These are phyloP conservation scores for Pristionchus arcanus DNA, from an alignment of 2,888 invertebrate genomes.

Conservation along the genomic window DNA sequence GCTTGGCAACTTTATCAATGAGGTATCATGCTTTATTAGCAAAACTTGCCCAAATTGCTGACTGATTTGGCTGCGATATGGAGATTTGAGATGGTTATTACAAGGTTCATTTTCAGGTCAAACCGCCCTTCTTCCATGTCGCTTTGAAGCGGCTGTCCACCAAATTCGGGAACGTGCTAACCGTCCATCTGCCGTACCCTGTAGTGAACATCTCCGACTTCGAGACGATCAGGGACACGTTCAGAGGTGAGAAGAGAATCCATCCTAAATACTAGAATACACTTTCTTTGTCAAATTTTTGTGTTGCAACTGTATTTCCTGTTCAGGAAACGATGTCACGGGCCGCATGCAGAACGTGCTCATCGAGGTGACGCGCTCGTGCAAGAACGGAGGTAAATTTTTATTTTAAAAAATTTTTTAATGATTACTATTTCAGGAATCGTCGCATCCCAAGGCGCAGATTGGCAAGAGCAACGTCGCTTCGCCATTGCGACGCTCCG, in stretches of 20 bases:
- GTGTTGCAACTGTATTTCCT: not conserved
- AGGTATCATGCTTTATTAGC: not conserved
- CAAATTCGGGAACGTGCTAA: not conserved
- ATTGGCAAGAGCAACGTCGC: constrained; percentile 25
- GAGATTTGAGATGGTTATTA: not conserved
- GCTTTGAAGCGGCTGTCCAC: not conserved
- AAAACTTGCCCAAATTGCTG: not conserved
- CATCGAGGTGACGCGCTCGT: not conserved
- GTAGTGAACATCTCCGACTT: constrained; percentile 33
- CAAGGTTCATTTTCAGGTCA: not conserved
- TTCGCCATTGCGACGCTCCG: constrained; percentile 31
- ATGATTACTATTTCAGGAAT: not conserved
- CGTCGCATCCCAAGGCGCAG: not conserved
- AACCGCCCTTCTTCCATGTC: not conserved
- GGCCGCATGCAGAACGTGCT: not conserved
- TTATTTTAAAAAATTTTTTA: not conserved
- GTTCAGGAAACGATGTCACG: not conserved
- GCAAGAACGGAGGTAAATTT: constrained; percentile 4
- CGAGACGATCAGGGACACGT: constrained; percentile 14
- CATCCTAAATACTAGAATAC: too few relatives aligned
- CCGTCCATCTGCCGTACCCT: constrained; percentile 18
- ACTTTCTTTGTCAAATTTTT: not conserved
- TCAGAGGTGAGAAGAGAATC: not conserved
- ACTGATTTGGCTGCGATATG: not conserved
- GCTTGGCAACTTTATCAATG: constrained; percentile 43